Evolutionary conservation across 2,113 vertebrate species (phyloP), one percentile per base, ranked within the genome.

Genomic region (Sclerurus mexicanus): DNA sequence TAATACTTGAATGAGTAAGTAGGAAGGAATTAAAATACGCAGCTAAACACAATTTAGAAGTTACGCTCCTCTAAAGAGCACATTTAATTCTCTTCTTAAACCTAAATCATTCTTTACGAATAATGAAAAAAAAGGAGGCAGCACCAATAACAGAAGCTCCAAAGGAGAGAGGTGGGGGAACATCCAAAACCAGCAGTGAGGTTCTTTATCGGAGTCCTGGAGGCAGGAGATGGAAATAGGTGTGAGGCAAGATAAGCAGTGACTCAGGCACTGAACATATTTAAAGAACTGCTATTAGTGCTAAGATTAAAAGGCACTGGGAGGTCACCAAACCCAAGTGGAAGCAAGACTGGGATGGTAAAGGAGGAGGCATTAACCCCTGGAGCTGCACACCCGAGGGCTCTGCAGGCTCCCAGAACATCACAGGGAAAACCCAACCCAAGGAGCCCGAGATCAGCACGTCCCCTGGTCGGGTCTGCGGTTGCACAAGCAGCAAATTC

Each of bases 381-480:
- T 1, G 12, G 21, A 77, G 6, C 75, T 56, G 76, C 71, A 35
- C 7, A 31, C 4, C 2, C 40, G 40, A 9, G 3, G 87, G 72
- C 53, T 44, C 31, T 46, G 62, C 39, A 40, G 60, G 10, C 27
- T 63, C 60, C 60, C 15, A 13, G 53, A 64, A 73, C 35, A 55
- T 2, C 20, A 18, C 12, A n/a, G 8, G 67, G 37, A 11, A 46
- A 31, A 53, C 1, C 87, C 67, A 37, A 9, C 4, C 0, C 8
- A 37, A 5, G 0, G 7, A 63, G 52, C 60, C 44, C 7, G 5
- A 52, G 24, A 66, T 12, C 1, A 58, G 85, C 90, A 73, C 31
- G 20, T 28, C 1, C 10, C 0, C 0, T 2, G 0, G 3, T 12
- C 0, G 0, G 35, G 13, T 6, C 64, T 80, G 60, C 0, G 8